These are phyloP conservation scores for Podotricha telesiphe DNA, from an alignment of 2,888 invertebrate species.

Conservation along the genomic window DNA sequence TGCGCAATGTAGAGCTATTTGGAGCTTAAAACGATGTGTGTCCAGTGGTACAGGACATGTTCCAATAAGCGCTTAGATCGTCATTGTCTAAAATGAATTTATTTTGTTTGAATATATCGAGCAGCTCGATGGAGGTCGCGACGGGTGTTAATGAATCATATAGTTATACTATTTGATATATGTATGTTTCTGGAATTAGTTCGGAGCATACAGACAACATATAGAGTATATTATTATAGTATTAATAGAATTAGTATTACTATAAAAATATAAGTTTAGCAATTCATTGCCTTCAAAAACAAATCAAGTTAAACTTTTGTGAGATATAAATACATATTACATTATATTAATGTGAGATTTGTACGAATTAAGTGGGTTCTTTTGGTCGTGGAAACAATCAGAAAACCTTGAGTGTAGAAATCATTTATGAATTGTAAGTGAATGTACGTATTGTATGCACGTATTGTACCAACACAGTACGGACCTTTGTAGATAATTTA, in stretches of 20 bases:
- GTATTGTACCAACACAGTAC: conserved; percentile 36
- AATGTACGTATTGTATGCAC: conserved; percentile 42
- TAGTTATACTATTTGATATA: conserved; percentile 26
- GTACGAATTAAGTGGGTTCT: conserved; percentile 23
- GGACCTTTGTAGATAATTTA: conserved; percentile 55
- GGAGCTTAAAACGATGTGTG: conserved; percentile 31
- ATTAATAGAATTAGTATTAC: background rate
- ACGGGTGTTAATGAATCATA: conserved; percentile 64
- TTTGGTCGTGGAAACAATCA: conserved; percentile 29
- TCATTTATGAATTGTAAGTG: conserved; percentile 39
- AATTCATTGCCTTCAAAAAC: background rate
- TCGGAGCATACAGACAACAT: background rate
- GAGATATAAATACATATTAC: background rate
- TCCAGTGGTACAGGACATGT: conserved; percentile 52
- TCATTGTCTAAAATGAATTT: conserved; percentile 75
- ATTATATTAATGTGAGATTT: conserved; percentile 22
- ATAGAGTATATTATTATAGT: background rate
- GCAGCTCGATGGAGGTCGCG: conserved; percentile 58
- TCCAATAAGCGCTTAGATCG: conserved; percentile 71
- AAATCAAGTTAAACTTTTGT: background rate
- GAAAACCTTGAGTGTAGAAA: conserved; percentile 36
- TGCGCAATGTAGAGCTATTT: conserved; percentile 51
- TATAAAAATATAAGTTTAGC: background rate
- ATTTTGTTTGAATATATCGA: conserved; percentile 76
- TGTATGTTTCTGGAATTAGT: conserved; percentile 2